phyloP scores from a whole-genome alignment of 2,888 invertebrate genomes.

The Apocheima hispidaria region DNA sequence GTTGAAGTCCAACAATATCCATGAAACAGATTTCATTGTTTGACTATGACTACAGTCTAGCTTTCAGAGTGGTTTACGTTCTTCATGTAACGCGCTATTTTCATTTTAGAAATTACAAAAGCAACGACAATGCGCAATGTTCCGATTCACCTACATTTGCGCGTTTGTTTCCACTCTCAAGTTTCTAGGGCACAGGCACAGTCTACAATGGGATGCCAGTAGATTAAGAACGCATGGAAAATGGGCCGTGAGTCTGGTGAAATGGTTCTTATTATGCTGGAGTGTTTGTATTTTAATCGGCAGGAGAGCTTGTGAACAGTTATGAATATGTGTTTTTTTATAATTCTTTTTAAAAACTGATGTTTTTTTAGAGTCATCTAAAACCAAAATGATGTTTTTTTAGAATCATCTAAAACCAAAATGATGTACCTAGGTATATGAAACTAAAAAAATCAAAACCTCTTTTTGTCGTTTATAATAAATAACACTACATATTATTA shows the following conservation, averaged over 20 bases:
- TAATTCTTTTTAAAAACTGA: background rate
- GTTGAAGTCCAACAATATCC: too few relatives aligned
- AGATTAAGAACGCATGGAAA: conserved; percentile 64
- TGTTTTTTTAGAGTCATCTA: too few relatives aligned
- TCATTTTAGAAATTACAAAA: conserved; percentile 11
- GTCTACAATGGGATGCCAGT: conserved; percentile 64
- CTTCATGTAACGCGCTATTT: background rate
- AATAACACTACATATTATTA: too few relatives aligned
- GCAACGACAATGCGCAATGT: conserved; percentile 15
- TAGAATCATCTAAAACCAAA: too few relatives aligned
- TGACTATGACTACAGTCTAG: background rate
- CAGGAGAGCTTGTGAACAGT: background rate
- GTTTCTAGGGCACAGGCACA: conserved; percentile 67
- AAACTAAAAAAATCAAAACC: too few relatives aligned
- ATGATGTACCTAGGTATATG: too few relatives aligned
- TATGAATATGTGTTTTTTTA: background rate
- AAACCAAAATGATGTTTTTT: too few relatives aligned
- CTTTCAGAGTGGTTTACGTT: background rate
- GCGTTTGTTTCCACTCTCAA: conserved; percentile 36
- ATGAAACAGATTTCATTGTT: too few relatives aligned
- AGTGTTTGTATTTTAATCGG: conserved; percentile 20
- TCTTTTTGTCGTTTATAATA: too few relatives aligned
- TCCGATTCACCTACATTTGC: conserved; percentile 21
- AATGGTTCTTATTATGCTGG: conserved; percentile 13
- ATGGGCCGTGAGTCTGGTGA: conserved; percentile 35